phyloP scores from a whole-genome alignment of 2,797 vertebrate genomes.

The Petrocephalus sullivani region DNA sequence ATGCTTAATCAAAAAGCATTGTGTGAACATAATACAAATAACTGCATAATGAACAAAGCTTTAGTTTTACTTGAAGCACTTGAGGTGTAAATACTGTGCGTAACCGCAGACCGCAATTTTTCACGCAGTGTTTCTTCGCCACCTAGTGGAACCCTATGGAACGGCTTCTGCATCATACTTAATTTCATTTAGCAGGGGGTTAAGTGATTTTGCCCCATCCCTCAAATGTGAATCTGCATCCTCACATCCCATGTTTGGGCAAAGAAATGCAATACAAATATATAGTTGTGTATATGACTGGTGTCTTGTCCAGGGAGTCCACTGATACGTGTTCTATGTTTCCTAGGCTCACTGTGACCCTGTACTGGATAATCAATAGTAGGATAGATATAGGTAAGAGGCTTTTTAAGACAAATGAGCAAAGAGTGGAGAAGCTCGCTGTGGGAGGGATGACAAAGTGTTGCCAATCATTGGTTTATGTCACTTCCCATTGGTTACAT shows the following conservation, averaged over 20 bases:
- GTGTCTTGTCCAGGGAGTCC: background rate
- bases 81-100: background rate
- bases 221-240: background rate
- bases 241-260: background rate
- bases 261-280: background rate
- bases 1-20: background rate
- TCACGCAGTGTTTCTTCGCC: background rate
- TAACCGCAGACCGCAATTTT: background rate
- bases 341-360: background rate
- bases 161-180: background rate
- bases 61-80: background rate
- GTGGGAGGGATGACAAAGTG: background rate
- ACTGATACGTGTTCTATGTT: background rate
- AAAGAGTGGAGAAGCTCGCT: background rate
- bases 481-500: background rate
- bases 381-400: background rate
- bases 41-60: background rate
- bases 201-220: background rate
- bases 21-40: background rate
- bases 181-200: background rate
- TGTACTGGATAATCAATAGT: background rate
- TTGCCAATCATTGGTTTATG: background rate
- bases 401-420: background rate
- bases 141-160: slow-evolving; percentile 1
- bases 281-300: background rate